Percentiles rank a stretch among this genome's conserved stretches.
Evolutionary conservation across 1,140 invertebrate genomes (phyloP).

Genomic region (Episyrphus balteatus): DNA sequence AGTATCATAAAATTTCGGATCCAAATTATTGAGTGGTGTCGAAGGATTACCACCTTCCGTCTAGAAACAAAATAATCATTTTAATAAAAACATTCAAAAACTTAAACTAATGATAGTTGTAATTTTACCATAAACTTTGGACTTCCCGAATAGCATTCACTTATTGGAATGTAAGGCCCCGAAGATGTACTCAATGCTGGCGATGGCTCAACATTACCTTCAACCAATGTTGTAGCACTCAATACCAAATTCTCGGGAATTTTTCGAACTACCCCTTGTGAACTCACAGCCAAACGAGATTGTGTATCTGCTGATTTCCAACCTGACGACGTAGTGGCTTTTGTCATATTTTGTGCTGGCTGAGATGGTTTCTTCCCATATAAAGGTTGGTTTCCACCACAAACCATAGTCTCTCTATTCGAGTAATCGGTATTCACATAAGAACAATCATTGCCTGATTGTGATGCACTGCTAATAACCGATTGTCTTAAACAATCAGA

Average conservation of each 20-base stretch:
- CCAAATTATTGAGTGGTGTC: conserved; percentile 32
- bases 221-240: conserved; percentile 17
- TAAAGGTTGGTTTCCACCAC: conserved; percentile 15
- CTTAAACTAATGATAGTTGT: background rate
- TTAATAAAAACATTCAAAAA: background rate
- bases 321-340: conserved; percentile 1
- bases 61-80: conserved; percentile 3
- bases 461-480: conserved; percentile 2
- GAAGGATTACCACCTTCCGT: conserved; percentile 19
- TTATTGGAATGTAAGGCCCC: conserved; percentile 70
- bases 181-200: conserved; percentile 50
- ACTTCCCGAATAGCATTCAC: conserved; percentile 80
- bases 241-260: conserved; percentile 32
- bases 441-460: conserved; percentile 18
- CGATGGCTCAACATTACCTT: conserved; percentile 41
- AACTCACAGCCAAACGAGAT: conserved; percentile 19
- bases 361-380: conserved; percentile 15
- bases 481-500: background rate
- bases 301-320: conserved; percentile 1
- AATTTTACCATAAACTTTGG: conserved; percentile 30
- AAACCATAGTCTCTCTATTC: conserved; percentile 25
- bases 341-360: conserved; percentile 6
- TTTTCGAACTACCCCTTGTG: conserved; percentile 29
- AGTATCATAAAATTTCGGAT: conserved; percentile 44
- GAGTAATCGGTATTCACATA: conserved; percentile 31